Conservation (phyloP, 1,140 invertebrate genomes). For the Portunus trituberculatus region DNA sequence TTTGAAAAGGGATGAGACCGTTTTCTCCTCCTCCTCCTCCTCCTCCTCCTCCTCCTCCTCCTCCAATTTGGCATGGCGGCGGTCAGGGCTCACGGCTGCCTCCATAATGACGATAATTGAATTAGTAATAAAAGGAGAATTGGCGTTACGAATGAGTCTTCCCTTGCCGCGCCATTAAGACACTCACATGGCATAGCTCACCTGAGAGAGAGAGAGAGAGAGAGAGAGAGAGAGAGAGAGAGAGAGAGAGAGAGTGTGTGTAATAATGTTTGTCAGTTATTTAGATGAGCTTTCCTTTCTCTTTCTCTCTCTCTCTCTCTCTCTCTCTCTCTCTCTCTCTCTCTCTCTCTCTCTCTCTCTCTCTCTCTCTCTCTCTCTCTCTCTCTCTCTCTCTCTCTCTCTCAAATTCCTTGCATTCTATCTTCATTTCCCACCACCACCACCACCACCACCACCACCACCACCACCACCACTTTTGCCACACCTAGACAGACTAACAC, state of each 20-base stretch:
- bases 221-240: slow-evolving; percentile 17
- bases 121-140: slow-evolving; percentile 42
- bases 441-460: neutral
- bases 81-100: neutral
- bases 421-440: neutral
- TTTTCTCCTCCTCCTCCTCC: no score
- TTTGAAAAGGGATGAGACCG: no score
- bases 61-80: neutral
- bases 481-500: neutral
- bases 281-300: no score
- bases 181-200: no score
- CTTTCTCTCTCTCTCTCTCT: no score
- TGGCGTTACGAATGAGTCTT: neutral
- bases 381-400: neutral
- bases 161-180: neutral
- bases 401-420: neutral
- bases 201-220: neutral
- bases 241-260: neutral
- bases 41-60: neutral
- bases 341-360: slow-evolving; percentile 53
- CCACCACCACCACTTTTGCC: neutral
- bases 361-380: slow-evolving; percentile 43
- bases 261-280: neutral
- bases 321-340: slow-evolving; percentile 33
- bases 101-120: slow-evolving; percentile 40